A percentile compares a stretch with the other conserved stretches of the same genome.
Conservation (phyloP, 2,888 invertebrate genomes). For the Dynastes maya region DNA sequence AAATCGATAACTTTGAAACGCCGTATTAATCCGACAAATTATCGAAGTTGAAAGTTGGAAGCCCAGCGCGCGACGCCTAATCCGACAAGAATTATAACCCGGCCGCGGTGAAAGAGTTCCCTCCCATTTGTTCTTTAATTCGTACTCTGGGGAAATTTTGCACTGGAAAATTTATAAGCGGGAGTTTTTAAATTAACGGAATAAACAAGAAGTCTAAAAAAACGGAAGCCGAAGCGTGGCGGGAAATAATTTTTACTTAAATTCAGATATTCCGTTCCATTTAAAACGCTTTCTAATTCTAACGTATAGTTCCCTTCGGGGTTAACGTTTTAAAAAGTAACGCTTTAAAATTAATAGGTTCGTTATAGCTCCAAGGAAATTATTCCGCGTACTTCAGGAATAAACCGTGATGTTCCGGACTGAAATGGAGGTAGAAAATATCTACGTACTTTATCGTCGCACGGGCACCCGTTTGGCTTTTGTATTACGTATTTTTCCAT, state of each 20-base stretch:
- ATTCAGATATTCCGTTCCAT: constrained; percentile 1
- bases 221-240: constrained; percentile 7
- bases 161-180: constrained; percentile 24
- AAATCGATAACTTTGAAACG: background rate
- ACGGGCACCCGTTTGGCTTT: constrained; percentile 4
- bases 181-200: constrained; percentile 40
- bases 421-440: background rate
- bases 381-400: constrained; percentile 6
- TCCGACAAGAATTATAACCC: constrained; percentile 23
- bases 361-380: constrained; percentile 4
- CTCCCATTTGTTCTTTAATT: constrained; percentile 36
- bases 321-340: constrained; percentile 1
- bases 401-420: background rate
- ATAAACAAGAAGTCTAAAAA: constrained; percentile 33
- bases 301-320: constrained; percentile 28
- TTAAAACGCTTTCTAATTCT: constrained; percentile 29
- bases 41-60: constrained; percentile 8
- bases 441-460: constrained; percentile 1
- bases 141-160: constrained; percentile 40
- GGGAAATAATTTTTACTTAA: constrained; percentile 34
- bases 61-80: background rate
- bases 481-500: constrained; percentile 7
- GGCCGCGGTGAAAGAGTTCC: constrained; percentile 22
- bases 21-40: constrained; percentile 3
- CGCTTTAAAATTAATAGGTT: constrained; percentile 18